Evolutionary conservation across 2,888 invertebrate species (phyloP).

Genomic region (Papilio elwesi): DNA sequence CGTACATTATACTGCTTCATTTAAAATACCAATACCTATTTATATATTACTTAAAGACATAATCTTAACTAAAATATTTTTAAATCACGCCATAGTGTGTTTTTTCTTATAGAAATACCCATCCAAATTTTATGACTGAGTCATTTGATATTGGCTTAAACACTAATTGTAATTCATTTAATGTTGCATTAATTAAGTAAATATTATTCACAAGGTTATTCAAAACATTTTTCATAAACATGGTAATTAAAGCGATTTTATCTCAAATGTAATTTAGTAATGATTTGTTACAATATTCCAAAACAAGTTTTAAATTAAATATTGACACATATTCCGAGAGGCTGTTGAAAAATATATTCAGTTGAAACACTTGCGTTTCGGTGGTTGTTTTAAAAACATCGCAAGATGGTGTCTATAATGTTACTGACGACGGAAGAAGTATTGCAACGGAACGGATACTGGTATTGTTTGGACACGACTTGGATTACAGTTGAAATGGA

Average conservation of each 20-base stretch:
- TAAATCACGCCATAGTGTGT: too few relatives aligned
- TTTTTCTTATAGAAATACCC: too few relatives aligned
- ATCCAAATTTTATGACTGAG: too few relatives aligned
- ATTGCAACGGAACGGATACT: constrained; percentile 71
- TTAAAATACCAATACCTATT: background rate
- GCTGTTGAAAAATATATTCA: constrained; percentile 38
- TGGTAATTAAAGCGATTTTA: constrained; percentile 45
- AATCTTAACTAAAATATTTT: background rate
- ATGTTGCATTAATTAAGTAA: constrained; percentile 19
- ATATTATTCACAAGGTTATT: constrained; percentile 29
- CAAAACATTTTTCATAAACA: constrained; percentile 46
- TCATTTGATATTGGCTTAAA: constrained; percentile 20
- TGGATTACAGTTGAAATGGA: constrained; percentile 77
- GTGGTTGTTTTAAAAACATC: constrained; percentile 43
- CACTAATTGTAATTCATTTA: background rate
- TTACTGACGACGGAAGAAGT: constrained; percentile 76
- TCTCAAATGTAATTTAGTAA: constrained; percentile 38
- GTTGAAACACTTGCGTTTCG: constrained; percentile 43
- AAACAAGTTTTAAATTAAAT: constrained; percentile 44
- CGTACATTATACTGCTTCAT: constrained; percentile 42
- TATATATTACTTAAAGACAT: background rate
- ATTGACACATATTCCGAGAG: constrained; percentile 44
- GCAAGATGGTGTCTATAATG: constrained; percentile 70
- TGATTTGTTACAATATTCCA: constrained; percentile 41
- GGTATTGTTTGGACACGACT: constrained; percentile 69